Conservation (phyloP, 2,797 vertebrate genomes). For the Ispidina lecontei region DNA sequence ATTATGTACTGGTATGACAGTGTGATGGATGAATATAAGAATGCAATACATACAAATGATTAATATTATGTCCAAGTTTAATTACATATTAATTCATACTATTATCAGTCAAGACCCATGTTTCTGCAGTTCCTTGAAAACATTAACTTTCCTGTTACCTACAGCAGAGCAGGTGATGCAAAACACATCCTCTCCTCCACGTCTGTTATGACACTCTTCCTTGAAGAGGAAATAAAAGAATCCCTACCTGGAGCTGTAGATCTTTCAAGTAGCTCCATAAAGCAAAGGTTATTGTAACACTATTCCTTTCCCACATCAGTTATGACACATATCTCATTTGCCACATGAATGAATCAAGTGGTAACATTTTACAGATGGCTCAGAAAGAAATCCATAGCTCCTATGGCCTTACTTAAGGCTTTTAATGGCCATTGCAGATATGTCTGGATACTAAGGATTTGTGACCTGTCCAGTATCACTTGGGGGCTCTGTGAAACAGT, state of each 20-base stretch:
- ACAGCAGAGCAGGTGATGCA: background rate
- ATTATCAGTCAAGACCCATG: background rate
- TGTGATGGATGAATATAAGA: background rate
- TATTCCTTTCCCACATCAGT: background rate
- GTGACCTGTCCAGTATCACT: background rate
- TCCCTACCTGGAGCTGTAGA: background rate
- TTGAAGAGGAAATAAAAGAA: background rate
- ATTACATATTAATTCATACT: conserved; percentile 47
- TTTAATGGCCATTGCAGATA: background rate
- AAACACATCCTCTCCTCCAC: background rate
- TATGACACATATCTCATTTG: background rate
- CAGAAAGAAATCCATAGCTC: background rate
- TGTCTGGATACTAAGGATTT: background rate
- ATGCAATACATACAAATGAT: background rate
- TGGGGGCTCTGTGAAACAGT: background rate
- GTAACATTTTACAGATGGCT: background rate
- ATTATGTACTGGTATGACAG: background rate
- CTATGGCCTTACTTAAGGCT: background rate
- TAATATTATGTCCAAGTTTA: background rate
- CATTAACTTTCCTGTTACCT: background rate
- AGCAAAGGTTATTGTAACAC: background rate
- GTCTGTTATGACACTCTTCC: background rate
- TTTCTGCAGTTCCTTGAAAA: background rate
- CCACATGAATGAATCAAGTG: background rate
- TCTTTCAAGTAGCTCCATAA: background rate